Base-by-base conservation (phyloP, 92 coral and sea anemone genomes). In the Anthopleura xanthogrammica region DNA sequence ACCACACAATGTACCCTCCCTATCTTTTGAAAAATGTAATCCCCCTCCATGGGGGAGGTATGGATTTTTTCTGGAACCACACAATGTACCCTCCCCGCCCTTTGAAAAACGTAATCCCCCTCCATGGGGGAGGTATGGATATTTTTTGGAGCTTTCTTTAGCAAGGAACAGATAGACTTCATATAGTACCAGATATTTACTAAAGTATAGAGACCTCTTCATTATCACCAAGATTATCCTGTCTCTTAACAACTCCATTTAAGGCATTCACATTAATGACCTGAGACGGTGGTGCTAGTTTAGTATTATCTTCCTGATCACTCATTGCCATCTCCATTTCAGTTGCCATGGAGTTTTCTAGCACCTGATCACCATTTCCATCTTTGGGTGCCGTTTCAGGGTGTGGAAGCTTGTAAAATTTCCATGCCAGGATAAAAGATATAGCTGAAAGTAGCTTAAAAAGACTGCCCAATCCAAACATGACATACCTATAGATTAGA, bases 401-500 rank as follows among this genome's bases (percentile, higher is more conserved):
- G 39, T 60, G 52, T 13, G 98, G 98, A 13, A 86, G 90, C 60
- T 80, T 75, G 88, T 93, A 93, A 84, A 85, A 85, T 58, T 89
- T 93, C 98, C 98, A 93, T 2, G 98, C 98, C 46, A 93, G 86
- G 87, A 89, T 85, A 79, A 93, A 93, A 17, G 95, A 88, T 19
- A 93, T 19, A 3, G 93, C 95, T 16, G 98, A 93, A 7, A 93
- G 73, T 1, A 86, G 66, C 84, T 93, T 93, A 85, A 91, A 89
- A 6, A 64, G 20, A 36, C 90, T 91, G 2, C 95, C 98, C 81
- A 93, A 65, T 36, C 78, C 90, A 48, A 89, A 77, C 90, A 93
- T 84, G 40, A 84, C 82, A 83, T 89, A 89, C 86, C 98, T 93
- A 22, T 3, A 56, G 43, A 72, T 29, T 29, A 29, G 36, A 29